Conservation (phyloP, 2,888 invertebrate species). For the Heliconius sara region DNA sequence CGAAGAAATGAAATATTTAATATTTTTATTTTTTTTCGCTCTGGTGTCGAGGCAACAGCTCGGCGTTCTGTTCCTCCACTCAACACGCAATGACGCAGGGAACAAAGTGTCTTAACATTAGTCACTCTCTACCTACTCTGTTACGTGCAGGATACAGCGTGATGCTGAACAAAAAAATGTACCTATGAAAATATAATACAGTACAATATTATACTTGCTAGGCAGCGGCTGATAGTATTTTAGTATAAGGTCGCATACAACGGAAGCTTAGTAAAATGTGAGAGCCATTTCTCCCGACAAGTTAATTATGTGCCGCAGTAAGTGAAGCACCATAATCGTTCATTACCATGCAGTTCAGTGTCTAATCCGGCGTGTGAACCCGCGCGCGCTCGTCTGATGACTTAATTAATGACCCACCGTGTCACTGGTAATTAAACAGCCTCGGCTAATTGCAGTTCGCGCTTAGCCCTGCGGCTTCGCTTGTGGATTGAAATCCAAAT, state of each 20-base stretch:
- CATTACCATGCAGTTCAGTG: conserved; percentile 69
- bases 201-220: not conserved
- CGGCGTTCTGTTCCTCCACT: no score
- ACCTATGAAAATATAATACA: not conserved
- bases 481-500: conserved; percentile 78
- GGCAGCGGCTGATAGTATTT: not conserved
- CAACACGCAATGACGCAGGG: no score
- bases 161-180: no score
- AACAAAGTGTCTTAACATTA: no score
- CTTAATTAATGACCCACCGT: conserved; percentile 82
- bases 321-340: conserved; percentile 63
- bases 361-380: conserved; percentile 71
- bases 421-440: conserved; percentile 81
- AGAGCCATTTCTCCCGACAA: conserved; percentile 48
- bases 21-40: no score
- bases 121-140: no score
- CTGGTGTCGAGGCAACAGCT: no score
- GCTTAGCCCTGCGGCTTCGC: conserved; percentile 64
- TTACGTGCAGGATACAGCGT: no score
- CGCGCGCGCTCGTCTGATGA: conserved; percentile 77
- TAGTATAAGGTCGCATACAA: conserved; percentile 6
- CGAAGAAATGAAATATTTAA: no score
- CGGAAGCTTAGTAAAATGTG: conserved; percentile 41
- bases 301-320: conserved; percentile 50
- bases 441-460: conserved; percentile 77